A percentile compares a stretch with the other conserved stretches of the same genome.
Conservation (phyloP, 2,113 vertebrate genomes). For the Leucopsar rothschildi region DNA sequence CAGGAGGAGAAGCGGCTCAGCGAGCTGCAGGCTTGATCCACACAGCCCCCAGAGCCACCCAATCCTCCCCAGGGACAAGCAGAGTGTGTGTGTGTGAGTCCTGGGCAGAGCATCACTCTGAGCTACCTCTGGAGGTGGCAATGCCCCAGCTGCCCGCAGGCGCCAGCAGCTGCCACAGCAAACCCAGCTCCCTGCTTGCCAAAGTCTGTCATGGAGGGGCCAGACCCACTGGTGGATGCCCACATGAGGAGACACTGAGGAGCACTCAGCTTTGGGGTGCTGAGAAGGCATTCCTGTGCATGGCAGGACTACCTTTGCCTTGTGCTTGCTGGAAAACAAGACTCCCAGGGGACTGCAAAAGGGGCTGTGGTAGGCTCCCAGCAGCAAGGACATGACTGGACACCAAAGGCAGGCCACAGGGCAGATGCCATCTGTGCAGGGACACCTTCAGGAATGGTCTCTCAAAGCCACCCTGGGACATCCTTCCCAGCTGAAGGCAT, state of each 20-base stretch:
- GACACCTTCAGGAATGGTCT: not conserved
- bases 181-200: conserved; percentile 13
- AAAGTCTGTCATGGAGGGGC: not conserved
- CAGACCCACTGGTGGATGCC: not conserved
- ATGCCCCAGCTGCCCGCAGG: not conserved
- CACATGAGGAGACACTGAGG: accelerated
- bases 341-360: not conserved
- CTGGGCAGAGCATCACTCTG: not conserved
- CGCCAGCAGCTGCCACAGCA: not conserved
- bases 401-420: not conserved
- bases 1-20: conserved; percentile 87
- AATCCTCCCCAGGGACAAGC: not conserved
- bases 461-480: not conserved
- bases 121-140: not conserved
- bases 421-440: not conserved
- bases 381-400: not conserved
- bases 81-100: not conserved
- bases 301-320: not conserved
- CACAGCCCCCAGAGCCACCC: accelerated
- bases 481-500: not conserved
- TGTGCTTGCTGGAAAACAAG: conserved; percentile 3
- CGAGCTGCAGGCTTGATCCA: conserved; percentile 66
- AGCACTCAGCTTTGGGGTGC: not conserved
- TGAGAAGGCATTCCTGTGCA: accelerated
- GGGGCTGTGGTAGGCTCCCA: not conserved